phyloP scores from a whole-genome alignment of 2,888 invertebrate species.

The Caenorhabditis sp. region DNA sequence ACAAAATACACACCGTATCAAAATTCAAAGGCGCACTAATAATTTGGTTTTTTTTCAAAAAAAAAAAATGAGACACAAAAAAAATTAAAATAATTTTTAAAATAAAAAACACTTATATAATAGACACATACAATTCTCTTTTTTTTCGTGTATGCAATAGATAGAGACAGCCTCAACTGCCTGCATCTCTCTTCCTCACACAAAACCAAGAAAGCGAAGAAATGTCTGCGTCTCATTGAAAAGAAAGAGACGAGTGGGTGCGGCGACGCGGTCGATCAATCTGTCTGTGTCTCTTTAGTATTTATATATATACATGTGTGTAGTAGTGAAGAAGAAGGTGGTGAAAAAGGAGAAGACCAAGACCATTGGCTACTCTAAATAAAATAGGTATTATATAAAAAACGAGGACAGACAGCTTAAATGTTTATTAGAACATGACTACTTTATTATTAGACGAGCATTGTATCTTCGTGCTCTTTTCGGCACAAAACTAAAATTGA shows the following conservation, averaged over 20 bases:
- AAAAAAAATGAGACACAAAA: neutral
- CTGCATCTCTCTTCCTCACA: constrained; percentile 9
- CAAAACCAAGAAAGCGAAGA: neutral
- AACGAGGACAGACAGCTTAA: neutral
- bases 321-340: constrained; percentile 10
- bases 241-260: constrained; percentile 2
- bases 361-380: neutral
- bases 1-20: neutral
- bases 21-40: no score
- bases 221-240: neutral
- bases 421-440: neutral
- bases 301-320: neutral
- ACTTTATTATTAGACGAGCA: constrained; percentile 39
- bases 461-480: constrained; percentile 50
- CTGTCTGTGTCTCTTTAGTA: constrained; percentile 2
- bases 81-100: neutral
- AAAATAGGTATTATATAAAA: neutral
- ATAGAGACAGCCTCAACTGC: constrained; percentile 4
- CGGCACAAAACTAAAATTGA: constrained; percentile 52
- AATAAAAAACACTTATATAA: neutral
- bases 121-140: neutral
- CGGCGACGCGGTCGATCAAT: constrained; percentile 44
- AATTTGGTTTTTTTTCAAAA: neutral
- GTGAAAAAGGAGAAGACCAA: constrained; percentile 8
- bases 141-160: constrained; percentile 1